Conservation (phyloP, 2,888 invertebrate species). For the Diaphora mendica region DNA sequence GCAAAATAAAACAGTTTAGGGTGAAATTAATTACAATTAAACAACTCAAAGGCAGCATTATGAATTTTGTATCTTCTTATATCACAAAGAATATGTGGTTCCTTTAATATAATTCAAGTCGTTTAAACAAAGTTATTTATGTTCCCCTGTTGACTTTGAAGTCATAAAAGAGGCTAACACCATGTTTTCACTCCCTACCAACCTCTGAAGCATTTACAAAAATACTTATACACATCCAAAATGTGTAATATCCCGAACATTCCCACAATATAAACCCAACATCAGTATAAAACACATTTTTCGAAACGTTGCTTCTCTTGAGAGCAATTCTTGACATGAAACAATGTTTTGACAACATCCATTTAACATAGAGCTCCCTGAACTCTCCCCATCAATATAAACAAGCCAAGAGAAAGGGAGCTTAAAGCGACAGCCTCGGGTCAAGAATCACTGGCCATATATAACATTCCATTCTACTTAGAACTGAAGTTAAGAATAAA, state of each 20-base stretch:
- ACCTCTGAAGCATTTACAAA: conserved; percentile 25
- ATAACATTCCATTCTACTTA: conserved; percentile 32
- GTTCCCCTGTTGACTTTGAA: conserved; percentile 9
- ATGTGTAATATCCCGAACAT: conserved; percentile 50
- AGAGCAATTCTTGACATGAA: conserved; percentile 59
- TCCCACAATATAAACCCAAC: conserved; percentile 48
- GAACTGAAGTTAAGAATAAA: conserved; percentile 33
- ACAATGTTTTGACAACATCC: conserved; percentile 52
- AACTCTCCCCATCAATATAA: conserved; percentile 23
- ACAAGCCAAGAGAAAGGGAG: conserved; percentile 18
- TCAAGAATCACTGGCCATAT: conserved; percentile 36
- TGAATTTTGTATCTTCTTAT: background rate
- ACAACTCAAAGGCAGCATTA: background rate
- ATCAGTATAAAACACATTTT: conserved; percentile 55
- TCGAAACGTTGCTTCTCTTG: conserved; percentile 51
- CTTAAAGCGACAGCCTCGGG: conserved; percentile 18
- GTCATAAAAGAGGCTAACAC: conserved; percentile 16
- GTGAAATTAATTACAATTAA: background rate
- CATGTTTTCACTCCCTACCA: conserved; percentile 27
- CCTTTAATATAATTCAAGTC: conserved; percentile 13
- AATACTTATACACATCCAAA: conserved; percentile 35
- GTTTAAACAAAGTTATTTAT: conserved; percentile 12
- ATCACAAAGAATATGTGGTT: background rate
- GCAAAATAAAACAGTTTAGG: background rate
- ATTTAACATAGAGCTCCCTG: conserved; percentile 42